phyloP scores from a whole-genome alignment of 2,113 vertebrate species.

The Aegotheles bennettii region DNA sequence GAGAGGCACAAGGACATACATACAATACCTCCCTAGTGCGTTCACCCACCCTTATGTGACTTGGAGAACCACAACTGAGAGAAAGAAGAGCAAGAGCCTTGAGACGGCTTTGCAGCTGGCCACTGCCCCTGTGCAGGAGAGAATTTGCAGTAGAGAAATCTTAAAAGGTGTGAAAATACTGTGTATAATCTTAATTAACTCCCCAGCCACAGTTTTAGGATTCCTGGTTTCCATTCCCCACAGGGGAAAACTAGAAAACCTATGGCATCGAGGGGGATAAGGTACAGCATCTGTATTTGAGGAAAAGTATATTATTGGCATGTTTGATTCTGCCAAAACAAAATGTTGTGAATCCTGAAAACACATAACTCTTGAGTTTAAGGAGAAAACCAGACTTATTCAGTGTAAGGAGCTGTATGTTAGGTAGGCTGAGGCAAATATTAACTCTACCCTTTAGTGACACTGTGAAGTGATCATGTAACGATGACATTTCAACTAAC shows the following conservation, averaged over 20 bases:
- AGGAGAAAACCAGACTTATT: neutral
- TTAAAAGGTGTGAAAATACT: neutral
- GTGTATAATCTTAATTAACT: neutral
- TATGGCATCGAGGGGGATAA: neutral
- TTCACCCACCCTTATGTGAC: neutral
- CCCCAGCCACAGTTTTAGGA: neutral
- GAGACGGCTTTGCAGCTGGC: neutral
- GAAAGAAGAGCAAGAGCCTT: neutral
- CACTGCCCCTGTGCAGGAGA: neutral
- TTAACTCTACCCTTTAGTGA: neutral
- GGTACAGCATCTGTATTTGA: neutral
- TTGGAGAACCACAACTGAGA: neutral
- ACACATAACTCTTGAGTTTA: neutral
- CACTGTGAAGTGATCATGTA: neutral
- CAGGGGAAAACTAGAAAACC: neutral
- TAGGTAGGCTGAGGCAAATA: neutral
- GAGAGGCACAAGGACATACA: fast-evolving
- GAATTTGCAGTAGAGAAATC: neutral
- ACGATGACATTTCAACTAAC: neutral
- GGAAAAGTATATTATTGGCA: neutral
- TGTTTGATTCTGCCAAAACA: neutral
- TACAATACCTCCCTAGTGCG: neutral
- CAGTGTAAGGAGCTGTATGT: neutral
- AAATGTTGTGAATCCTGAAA: neutral
- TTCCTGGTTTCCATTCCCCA: neutral